phyloP scores from a whole-genome alignment of 2,888 invertebrate genomes.

The Cenopis cana region DNA sequence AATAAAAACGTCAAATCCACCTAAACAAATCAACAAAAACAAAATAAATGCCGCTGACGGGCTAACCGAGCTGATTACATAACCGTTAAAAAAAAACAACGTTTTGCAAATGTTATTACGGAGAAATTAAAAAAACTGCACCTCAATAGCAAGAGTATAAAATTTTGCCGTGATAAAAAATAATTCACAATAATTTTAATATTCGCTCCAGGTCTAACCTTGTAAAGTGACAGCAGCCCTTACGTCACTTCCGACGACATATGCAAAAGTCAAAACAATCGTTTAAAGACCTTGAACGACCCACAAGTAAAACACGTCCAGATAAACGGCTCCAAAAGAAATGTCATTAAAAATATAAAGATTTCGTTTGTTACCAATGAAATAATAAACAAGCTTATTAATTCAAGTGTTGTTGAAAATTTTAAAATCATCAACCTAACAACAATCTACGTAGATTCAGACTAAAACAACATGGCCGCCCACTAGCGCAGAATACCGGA shows the following conservation, averaged over 20 bases:
- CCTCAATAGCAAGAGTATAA: too few relatives aligned
- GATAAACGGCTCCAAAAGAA: too few relatives aligned
- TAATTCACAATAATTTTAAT: neutral
- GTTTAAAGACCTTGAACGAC: neutral
- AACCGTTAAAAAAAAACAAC: too few relatives aligned
- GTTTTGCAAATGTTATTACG: too few relatives aligned
- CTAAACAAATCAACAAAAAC: neutral
- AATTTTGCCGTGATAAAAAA: too few relatives aligned
- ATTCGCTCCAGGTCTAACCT: slow-evolving; percentile 7
- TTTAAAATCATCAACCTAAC: slow-evolving; percentile 1
- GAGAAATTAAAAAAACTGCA: too few relatives aligned
- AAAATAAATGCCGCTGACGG: neutral
- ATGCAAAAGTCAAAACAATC: neutral
- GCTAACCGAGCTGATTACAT: neutral
- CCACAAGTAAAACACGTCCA: neutral
- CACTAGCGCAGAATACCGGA: slow-evolving; percentile 63
- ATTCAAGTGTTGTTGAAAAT: neutral
- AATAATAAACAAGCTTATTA: neutral
- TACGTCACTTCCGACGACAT: neutral
- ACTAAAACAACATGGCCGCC: slow-evolving; percentile 66
- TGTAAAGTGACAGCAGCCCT: neutral
- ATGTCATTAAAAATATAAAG: too few relatives aligned
- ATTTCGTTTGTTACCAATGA: too few relatives aligned
- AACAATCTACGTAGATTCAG: slow-evolving; percentile 39
- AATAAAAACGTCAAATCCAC: too few relatives aligned